Evolutionary conservation across 1,140 invertebrate species (phyloP).

Genomic region (Meloidogyne hapla): DNA sequence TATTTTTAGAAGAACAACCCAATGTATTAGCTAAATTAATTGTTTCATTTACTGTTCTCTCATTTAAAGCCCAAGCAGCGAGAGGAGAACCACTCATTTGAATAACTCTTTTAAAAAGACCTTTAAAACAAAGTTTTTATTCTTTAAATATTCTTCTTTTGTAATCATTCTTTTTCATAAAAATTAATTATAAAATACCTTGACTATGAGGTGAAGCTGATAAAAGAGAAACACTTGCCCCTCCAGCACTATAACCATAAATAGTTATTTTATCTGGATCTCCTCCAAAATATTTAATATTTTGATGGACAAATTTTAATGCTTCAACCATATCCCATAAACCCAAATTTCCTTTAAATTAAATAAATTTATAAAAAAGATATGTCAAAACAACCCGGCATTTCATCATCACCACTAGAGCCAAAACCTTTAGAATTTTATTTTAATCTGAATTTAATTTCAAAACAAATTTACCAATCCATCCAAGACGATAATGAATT

Average conservation of each 20-base stretch:
- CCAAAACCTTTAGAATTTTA: conserved; percentile 6
- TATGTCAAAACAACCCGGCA: not conserved
- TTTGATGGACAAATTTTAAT: conserved; percentile 4
- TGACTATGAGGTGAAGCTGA: conserved; percentile 4
- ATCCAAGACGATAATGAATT: conserved; percentile 14
- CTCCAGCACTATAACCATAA: conserved; percentile 18
- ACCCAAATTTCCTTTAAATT: conserved; percentile 14
- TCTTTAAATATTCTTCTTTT: too few relatives aligned
- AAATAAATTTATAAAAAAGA: not conserved
- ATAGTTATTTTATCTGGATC: conserved; percentile 6
- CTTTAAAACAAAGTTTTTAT: not conserved
- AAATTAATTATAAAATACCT: not conserved
- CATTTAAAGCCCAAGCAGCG: conserved; percentile 22
- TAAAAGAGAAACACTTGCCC: conserved; percentile 8
- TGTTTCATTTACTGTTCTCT: conserved; percentile 5
- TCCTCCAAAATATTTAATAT: conserved; percentile 12
- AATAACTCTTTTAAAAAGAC: conserved; percentile 18
- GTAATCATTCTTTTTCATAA: too few relatives aligned
- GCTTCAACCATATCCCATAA: conserved; percentile 15
- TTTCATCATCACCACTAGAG: not conserved
- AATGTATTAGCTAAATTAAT: not conserved
- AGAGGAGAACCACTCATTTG: conserved; percentile 24
- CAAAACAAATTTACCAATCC: conserved; percentile 11
- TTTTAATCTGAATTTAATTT: not conserved
- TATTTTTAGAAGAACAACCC: not conserved